Base-by-base conservation (phyloP, 2,113 vertebrate genomes). In the Tonatia bakeri region DNA sequence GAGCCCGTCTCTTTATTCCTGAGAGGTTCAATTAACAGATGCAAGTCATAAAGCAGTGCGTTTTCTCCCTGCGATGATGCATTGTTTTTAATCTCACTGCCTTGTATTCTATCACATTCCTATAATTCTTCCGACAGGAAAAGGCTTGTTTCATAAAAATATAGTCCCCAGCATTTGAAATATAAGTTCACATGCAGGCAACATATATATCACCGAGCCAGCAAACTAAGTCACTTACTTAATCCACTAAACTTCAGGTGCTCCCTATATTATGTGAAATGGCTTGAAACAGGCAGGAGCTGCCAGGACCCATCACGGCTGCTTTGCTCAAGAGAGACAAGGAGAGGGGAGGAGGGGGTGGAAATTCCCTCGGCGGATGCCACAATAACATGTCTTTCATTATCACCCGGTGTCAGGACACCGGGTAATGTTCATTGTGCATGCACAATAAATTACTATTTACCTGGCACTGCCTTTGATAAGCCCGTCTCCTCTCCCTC, bases 381-480 rank as follows among this genome's bases (percentile, higher is more conserved):
- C 98, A 98, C 99, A 98, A 98, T 98, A 98, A 98, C 98, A 97
- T 98, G 98, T 97, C 99, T 99, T 99, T 99, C 99, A 99, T 99
- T 99, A 99, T 99, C 98, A 98, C 98, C 98, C 98, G 38, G 98
- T 99, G 99, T 99, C 99, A 99, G 98, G 99, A 98, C 98, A 98
- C 98, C 96, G 98, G 98, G 98, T 99, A 98, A 98, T 98, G 98
- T 98, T 99, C 99, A 99, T 99, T 99, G 99, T 99, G 98, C 98
- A 99, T 98, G 98, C 99, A 99, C 99, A 98, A 98, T 99, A 99
- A 99, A 99, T 99, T 98, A 99, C 98, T 99, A 98, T 99, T 99
- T 99, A 99, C 99, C 99, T 99, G 99, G 98, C 99, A 98, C 97
- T 91, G 98, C 98, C 98, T 99, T 98, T 99, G 99, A 99, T 99